phyloP scores from a whole-genome alignment of 2,888 invertebrate genomes.

The Nomada goodeniana region DNA sequence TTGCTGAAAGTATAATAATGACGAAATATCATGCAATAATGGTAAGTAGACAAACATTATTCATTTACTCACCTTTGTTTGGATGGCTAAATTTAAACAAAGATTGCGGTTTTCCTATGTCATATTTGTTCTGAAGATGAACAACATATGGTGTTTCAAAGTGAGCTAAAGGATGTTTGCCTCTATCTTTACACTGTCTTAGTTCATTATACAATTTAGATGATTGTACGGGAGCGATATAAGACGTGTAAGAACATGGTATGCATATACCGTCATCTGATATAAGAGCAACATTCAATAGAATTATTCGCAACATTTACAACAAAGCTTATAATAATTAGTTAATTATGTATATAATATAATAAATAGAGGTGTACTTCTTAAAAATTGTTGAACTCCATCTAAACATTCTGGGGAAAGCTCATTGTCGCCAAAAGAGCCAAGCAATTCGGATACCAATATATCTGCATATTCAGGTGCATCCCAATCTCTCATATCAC shows the following conservation, averaged over 20 bases:
- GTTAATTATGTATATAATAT: background rate
- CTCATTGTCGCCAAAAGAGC: slow-evolving; percentile 99
- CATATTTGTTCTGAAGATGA: slow-evolving; percentile 93
- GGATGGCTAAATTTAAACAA: slow-evolving; percentile 97
- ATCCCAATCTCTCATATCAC: slow-evolving; percentile 94
- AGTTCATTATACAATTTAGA: slow-evolving; percentile 94
- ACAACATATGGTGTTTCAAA: slow-evolving; percentile 97
- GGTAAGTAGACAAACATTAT: background rate
- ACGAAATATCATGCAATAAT: background rate
- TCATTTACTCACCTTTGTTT: slow-evolving; percentile 87
- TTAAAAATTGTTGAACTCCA: slow-evolving; percentile 94
- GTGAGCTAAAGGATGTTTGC: slow-evolving; percentile 86
- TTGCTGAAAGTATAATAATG: slow-evolving; percentile 77
- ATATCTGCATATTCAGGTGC: slow-evolving; percentile 96
- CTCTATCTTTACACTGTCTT: slow-evolving; percentile 84
- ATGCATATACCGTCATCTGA: slow-evolving; percentile 95
- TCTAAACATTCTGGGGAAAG: slow-evolving; percentile 99
- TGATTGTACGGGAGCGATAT: slow-evolving; percentile 96
- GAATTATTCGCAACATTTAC: slow-evolving; percentile 1
- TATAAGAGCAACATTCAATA: background rate
- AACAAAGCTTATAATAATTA: background rate
- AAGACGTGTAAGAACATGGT: slow-evolving; percentile 95
- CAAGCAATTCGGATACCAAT: slow-evolving; percentile 97
- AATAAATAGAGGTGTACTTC: slow-evolving; percentile 83
- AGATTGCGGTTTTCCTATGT: slow-evolving; percentile 90